Conservation (phyloP, 2,113 vertebrate genomes). For the Hippocampus abdominalis region DNA sequence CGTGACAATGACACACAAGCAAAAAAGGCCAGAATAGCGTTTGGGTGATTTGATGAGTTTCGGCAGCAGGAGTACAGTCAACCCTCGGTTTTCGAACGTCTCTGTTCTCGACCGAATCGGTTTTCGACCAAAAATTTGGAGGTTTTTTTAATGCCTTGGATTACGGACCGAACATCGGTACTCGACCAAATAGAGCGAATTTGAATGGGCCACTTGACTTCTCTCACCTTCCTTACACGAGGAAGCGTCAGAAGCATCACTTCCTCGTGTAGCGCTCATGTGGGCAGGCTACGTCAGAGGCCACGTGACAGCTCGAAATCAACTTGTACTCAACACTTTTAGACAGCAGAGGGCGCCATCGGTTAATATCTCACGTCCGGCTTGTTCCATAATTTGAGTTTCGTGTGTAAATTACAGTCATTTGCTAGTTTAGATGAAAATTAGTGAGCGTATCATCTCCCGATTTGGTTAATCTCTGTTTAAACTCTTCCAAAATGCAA, state of each 20-base stretch:
- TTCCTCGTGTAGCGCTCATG: neutral
- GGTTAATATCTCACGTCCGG: neutral
- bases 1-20: neutral
- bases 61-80: no score
- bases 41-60: no score
- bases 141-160: no score
- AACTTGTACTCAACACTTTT: constrained; percentile 15
- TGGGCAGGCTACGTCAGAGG: neutral
- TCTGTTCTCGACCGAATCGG: no score
- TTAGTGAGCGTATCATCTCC: neutral
- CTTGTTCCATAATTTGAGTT: neutral
- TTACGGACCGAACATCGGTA: no score
- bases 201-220: no score
- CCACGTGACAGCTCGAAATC: neutral
- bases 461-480: neutral
- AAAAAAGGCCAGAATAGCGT: neutral
- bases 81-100: no score
- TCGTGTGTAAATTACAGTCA: neutral
- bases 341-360: constrained; percentile 54
- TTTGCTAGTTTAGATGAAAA: neutral
- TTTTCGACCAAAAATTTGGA: no score
- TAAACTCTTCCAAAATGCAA: constrained; percentile 9
- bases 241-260: no score
- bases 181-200: no score
- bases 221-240: no score